Base-by-base conservation (phyloP, 2,888 invertebrate genomes). In the Ophioninae sp. region DNA sequence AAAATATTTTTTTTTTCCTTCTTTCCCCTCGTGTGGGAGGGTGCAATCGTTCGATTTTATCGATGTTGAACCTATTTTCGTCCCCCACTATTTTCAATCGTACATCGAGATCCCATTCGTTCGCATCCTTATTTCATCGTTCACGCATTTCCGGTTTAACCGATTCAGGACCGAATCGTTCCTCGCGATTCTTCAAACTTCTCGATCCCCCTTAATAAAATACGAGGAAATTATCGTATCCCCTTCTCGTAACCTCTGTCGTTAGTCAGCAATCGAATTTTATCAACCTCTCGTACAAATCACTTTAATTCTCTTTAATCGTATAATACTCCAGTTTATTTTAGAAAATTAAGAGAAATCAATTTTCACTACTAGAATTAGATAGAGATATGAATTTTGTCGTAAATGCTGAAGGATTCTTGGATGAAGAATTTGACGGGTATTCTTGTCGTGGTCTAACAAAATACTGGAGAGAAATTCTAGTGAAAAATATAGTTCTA, bases 91-190 rank as follows among this genome's bases (percentile, higher is more conserved):
- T 70, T 79, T 73, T 56, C 62, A 65, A 69, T 76, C 70, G 67
- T 30, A 56, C 61, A 70, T 72, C 70, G 23, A 50, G 39, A 76
- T 76, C 76, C 75, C 67, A 76, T 80, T 77, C 72, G 67, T 41
- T 61, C 50, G 30, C 56, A 68, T 72, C 37, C 69, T 75, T 41
- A 69, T 74, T 69, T 75, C 56, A 82, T 81, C 81, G 77, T 74
- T 81, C 69, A 73, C 73, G 74, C 73, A 78, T 78, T 83, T 83
- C 83, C 83, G 81, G 77, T 70, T 67, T 57, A 64, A 41, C 82
- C 57, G 21, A 76, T 76, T 57, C 57, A 62, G 10, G 30, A 10
- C 62, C 41, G 67, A 81, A 61, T 76, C 65, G 50, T 81, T 41
- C 62, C 17, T 21, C 23, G 23, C 44, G n/a, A n/a, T 8, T 62